Conservation (phyloP, 2,888 invertebrate species). For the Ceriagrion tenellum region DNA sequence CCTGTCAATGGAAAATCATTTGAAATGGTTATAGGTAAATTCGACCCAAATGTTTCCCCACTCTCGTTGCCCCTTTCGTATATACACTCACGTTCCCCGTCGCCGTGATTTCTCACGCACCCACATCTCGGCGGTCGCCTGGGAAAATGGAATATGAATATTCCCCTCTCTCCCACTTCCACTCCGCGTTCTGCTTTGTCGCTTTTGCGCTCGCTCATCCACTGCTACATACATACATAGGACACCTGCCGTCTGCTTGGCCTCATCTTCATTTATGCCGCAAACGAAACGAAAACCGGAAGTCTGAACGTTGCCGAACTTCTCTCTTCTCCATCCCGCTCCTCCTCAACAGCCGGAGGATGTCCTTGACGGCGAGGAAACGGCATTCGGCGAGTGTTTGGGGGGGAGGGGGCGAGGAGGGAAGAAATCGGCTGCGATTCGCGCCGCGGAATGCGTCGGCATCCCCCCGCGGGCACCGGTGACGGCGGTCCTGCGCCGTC, state of each 20-base stretch:
- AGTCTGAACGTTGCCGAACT: slow-evolving; percentile 10
- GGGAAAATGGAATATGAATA: no score
- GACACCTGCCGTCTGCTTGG: not conserved
- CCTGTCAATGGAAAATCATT: no score
- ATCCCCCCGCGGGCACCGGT: not conserved
- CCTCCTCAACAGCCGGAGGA: not conserved
- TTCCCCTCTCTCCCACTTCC: no score
- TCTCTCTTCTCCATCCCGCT: not conserved
- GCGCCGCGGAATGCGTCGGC: not conserved
- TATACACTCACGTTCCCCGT: no score
- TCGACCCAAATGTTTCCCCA: no score
- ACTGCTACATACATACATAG: not conserved
- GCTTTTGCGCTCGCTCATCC: not conserved
- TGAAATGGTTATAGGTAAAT: no score
- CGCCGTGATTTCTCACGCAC: no score
- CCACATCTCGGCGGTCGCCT: no score
- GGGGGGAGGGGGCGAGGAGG: no score
- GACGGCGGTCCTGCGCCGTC: not conserved
- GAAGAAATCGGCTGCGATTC: not conserved
- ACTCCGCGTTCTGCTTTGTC: not conserved
- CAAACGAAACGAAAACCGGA: slow-evolving; percentile 26
- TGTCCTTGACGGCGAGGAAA: slow-evolving; percentile 20
- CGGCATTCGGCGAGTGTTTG: not conserved
- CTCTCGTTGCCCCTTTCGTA: no score
- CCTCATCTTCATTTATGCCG: not conserved